Evolutionary conservation across 2,888 invertebrate species (phyloP).

Genomic region (Sipunculus nudus): DNA sequence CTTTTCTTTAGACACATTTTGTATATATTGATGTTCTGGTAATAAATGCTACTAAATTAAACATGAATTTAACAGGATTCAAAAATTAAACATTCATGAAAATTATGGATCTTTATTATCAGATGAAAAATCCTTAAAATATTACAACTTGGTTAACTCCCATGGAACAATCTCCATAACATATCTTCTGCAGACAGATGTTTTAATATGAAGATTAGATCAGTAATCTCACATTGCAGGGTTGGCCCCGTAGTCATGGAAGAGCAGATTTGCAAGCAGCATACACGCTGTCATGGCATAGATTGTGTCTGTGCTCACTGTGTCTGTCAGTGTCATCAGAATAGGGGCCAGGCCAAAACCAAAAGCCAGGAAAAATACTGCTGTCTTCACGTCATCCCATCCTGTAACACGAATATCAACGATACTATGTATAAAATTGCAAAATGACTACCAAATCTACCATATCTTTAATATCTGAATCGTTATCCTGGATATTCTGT

Average conservation of each 20-base stretch:
- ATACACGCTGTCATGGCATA: constrained; percentile 90
- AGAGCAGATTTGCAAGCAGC: constrained; percentile 86
- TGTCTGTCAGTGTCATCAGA: constrained; percentile 92
- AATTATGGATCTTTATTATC: too few species aligned
- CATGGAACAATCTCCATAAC: too few species aligned
- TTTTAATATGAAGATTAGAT: too few species aligned
- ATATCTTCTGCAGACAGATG: background rate
- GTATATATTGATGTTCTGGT: too few species aligned
- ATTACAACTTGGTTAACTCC: too few species aligned
- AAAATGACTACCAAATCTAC: background rate
- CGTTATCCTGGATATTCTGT: background rate
- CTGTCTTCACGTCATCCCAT: constrained; percentile 77
- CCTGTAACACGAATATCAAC: too few species aligned
- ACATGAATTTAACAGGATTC: too few species aligned
- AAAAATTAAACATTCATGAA: too few species aligned
- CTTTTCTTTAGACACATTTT: too few species aligned
- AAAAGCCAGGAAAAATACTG: constrained; percentile 81
- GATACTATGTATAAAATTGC: background rate
- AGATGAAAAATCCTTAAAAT: too few species aligned
- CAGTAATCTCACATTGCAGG: constrained; percentile 77
- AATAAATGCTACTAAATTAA: too few species aligned
- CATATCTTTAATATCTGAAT: background rate
- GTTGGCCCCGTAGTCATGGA: constrained; percentile 90
- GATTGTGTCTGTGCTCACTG: constrained; percentile 97
- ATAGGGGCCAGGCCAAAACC: constrained; percentile 91